Percentiles rank a stretch among this genome's conserved stretches.
These are phyloP conservation scores for Sebastes fasciatus DNA, from an alignment of 2,113 vertebrate species.

Conservation along the genomic window DNA sequence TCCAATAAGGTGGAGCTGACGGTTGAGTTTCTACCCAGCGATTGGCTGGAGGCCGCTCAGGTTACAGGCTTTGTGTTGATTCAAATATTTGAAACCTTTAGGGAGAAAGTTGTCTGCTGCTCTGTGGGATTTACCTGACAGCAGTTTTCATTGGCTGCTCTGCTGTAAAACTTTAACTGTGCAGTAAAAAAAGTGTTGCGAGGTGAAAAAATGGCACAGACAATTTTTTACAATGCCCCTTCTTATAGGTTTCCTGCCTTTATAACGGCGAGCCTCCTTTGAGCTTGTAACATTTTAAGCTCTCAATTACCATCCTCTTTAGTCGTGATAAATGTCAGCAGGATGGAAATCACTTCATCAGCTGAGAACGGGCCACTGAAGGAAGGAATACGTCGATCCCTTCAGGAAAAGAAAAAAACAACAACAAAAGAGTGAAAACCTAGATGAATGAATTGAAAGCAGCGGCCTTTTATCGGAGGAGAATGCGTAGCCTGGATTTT, in stretches of 20 bases:
- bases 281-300: constrained; percentile 40
- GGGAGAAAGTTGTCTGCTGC: not conserved
- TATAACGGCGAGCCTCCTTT: not conserved
- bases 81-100: constrained; percentile 75
- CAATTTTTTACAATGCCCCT: not conserved
- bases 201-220: constrained; percentile 17
- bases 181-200: constrained; percentile 58
- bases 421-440: not conserved
- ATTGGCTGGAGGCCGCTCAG: constrained; percentile 67
- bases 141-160: constrained; percentile 29
- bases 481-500: not conserved
- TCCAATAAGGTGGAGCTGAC: constrained; percentile 34
- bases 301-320: constrained; percentile 23
- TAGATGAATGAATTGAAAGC: not conserved
- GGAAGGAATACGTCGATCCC: not conserved
- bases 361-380: not conserved
- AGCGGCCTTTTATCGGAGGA: not conserved
- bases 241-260: constrained; percentile 23
- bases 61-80: constrained; percentile 74
- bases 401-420: not conserved
- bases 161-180: constrained; percentile 51
- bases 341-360: constrained; percentile 15
- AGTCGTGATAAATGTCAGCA: constrained; percentile 42
- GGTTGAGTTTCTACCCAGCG: constrained; percentile 28
- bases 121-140: constrained; percentile 26